Base-by-base conservation (phyloP, 2,797 vertebrate species). In the Rhinogobio ventralis region DNA sequence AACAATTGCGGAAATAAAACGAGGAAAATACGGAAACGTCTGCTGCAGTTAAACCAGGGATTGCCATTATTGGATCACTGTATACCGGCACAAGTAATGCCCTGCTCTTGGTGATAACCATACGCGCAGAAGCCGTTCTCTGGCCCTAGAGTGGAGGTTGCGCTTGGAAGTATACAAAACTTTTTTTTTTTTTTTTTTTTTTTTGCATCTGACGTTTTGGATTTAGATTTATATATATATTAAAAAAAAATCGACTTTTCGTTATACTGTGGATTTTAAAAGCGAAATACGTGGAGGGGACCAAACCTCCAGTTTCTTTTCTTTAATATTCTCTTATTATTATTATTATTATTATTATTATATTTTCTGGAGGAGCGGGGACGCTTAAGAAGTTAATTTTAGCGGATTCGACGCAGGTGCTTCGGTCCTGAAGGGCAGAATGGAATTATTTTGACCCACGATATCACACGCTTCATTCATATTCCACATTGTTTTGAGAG, bases 381-480 rank as follows among this genome's bases (percentile, higher is more conserved):
- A 72, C 64, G 73, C 79, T 82, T 15, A 36, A 79, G 28, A 68
- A 76, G 36, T 77, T 82, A 13, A 77, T 80, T 55, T 67, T 67
- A 81, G 86, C 45, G 87, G 87, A 76, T 88, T 88, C 81, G 80
- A 46, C 79, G 86, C 87, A 91, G 87, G 91, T 87, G 92, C 75
- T 87, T 82, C 51, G 62, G 60, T 83, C 86, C 79, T 75, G 33
- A 85, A 82, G 88, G 86, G 83, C 80, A 87, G 87, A 73, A 94
- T 95, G 94, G 94, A 92, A 91, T 46, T 85, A 81, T 90, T 94
- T 82, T 92, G 94, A 90, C 90, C 81, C 84, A 80, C 83, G 85
- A 73, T 86, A 69, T 79, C 88, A 85, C 84, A 68, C 84, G 79
- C 86, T 87, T 57, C 81, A 71, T 74, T 83, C 81, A 81, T 49